phyloP scores from a whole-genome alignment of 2,113 vertebrate species.

The Lophius piscatorius region DNA sequence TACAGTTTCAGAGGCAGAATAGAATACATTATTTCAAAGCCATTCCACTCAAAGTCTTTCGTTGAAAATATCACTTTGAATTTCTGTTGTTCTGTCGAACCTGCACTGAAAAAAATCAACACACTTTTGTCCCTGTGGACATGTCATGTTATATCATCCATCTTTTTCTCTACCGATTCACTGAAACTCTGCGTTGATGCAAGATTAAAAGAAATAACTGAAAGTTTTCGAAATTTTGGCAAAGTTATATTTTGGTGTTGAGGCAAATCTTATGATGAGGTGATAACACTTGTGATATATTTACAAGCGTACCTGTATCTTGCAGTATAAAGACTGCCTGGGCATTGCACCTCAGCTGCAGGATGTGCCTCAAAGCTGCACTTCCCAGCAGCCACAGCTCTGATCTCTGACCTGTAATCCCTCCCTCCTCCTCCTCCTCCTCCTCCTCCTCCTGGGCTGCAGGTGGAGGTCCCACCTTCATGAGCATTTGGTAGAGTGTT shows the following conservation, averaged over 20 bases:
- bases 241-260: too few relatives aligned
- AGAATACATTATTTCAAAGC: too few relatives aligned
- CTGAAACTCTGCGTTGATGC: neutral
- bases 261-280: neutral
- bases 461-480: slow-evolving; percentile 41
- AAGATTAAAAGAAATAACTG: neutral
- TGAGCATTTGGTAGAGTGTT: slow-evolving; percentile 81
- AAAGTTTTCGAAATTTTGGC: too few relatives aligned
- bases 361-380: slow-evolving; percentile 86
- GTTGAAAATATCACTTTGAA: too few relatives aligned
- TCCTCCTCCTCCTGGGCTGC: slow-evolving; percentile 33
- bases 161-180: neutral
- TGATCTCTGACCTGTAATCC: slow-evolving; percentile 15
- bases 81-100: neutral
- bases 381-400: slow-evolving; percentile 81
- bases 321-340: slow-evolving; percentile 85
- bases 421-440: slow-evolving; percentile 4
- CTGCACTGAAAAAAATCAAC: neutral
- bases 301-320: slow-evolving; percentile 68
- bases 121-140: too few relatives aligned
- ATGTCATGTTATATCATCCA: too few relatives aligned
- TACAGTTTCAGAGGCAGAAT: too few relatives aligned
- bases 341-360: slow-evolving; percentile 92
- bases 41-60: too few relatives aligned
- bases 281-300: neutral